phyloP scores from a whole-genome alignment of 2,113 vertebrate genomes.

The Periophthalmus modestus region DNA sequence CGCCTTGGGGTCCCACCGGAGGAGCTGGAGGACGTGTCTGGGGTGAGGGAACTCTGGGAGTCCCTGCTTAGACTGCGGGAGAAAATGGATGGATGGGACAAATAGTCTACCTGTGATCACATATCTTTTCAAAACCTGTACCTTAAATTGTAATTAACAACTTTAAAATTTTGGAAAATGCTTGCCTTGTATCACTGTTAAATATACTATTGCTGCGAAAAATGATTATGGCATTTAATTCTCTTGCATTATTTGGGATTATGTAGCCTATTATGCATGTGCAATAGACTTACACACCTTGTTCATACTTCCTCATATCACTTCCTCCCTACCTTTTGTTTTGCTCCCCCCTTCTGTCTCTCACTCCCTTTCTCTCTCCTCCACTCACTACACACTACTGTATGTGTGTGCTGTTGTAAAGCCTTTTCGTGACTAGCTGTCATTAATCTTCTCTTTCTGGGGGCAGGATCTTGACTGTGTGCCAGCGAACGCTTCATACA shows the following conservation, averaged over 20 bases:
- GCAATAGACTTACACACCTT: conserved; percentile 19
- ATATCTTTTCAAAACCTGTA: neutral
- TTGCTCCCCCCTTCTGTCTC: conserved; percentile 16
- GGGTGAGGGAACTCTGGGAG: no score
- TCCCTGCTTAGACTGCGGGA: no score
- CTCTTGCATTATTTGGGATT: neutral
- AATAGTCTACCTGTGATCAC: neutral
- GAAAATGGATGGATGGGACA: no score
- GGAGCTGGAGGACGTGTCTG: no score
- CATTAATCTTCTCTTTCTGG: conserved; percentile 80
- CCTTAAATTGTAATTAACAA: no score
- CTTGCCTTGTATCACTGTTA: neutral
- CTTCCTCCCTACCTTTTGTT: conserved; percentile 36
- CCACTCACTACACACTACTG: conserved; percentile 40
- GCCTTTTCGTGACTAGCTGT: conserved; percentile 82
- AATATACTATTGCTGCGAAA: neutral
- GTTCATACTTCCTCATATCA: conserved; percentile 21
- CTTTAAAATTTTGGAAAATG: neutral
- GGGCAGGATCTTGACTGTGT: conserved; percentile 76
- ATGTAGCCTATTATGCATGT: conserved; percentile 18
- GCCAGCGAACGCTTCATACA: conserved; percentile 71
- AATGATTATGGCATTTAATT: neutral
- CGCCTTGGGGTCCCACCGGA: no score
- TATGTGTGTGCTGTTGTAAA: conserved; percentile 58
- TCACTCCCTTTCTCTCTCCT: conserved; percentile 28